Evolutionary conservation across 2,797 vertebrate species (phyloP), one percentile per base, ranked within the genome.

Genomic region (Sebastolobus altivelis): DNA sequence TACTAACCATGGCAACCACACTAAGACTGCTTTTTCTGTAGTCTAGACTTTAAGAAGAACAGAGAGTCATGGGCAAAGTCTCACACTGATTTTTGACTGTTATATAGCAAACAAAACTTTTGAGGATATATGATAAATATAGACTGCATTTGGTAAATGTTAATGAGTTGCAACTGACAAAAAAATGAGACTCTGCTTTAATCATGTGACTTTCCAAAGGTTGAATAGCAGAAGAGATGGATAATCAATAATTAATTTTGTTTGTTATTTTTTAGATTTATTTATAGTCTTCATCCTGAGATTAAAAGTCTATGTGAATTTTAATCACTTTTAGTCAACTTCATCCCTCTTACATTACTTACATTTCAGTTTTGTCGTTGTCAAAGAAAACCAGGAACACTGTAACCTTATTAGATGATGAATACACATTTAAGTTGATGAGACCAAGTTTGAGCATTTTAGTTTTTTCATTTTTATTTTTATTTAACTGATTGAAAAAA

Each of bases 1-100:
- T 93, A 52, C 9, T n/a, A 85, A 89, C 65, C 29, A 22, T 8
- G 29, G 14, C 35, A 49, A 69, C 27, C 40, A 12, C 65, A 37
- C 22, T 16, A 25, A 38, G 18, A 20, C 62, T 9, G 62, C 3
- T 22, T 61, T 66, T n/a, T 29, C 18, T 60, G 4, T 22, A 12
- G 11, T 71, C 9, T 22, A 2, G 13, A 55, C 38, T 70, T 68
- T 33, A 6, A 43, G 27, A 25, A 0, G 12, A n/a, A 18, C 49
- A 65, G 13, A 40, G 33, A 52, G 22, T 8, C 22, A 14, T 3
- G 2, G 9, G 25, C 16, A 49, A 11, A 65, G 52, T 31, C 40
- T 25, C 16, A 11, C 6, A 20, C 71, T 20, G 61, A 52, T 20
- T 52, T 46, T 52, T 52, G 49, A 52, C 49, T 10, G 9, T 52